Percentiles rank a stretch among this genome's conserved stretches.
Conservation (phyloP, 2,113 vertebrate species). For the Leucopternis melanops region DNA sequence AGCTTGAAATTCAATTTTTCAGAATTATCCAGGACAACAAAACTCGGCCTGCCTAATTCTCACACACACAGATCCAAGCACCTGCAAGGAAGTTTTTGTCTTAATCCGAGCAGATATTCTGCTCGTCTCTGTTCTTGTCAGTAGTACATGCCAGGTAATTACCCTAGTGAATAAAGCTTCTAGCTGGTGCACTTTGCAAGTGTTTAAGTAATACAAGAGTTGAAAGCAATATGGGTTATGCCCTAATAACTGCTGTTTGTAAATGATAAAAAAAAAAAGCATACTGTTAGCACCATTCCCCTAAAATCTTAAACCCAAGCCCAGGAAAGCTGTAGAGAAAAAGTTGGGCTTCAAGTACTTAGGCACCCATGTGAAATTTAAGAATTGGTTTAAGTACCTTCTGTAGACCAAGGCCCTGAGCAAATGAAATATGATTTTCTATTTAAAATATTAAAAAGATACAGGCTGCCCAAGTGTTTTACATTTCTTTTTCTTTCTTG, state of each 20-base stretch:
- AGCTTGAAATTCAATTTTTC: background rate
- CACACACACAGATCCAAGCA: background rate
- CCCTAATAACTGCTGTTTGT: background rate
- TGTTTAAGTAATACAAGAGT: background rate
- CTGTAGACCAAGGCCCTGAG: background rate
- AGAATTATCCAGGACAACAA: background rate
- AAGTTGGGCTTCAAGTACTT: background rate
- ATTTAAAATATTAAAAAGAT: conserved; percentile 57
- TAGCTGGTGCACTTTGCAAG: background rate
- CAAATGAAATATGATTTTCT: conserved; percentile 60
- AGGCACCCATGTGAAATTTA: conserved; percentile 1
- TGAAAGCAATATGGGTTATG: background rate
- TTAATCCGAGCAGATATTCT: background rate
- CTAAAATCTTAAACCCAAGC: background rate
- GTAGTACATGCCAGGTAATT: background rate
- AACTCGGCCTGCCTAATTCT: background rate
- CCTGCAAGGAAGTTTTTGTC: background rate
- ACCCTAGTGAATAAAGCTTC: background rate
- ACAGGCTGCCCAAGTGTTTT: conserved; percentile 37
- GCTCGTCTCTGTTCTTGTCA: background rate
- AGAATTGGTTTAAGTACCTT: conserved; percentile 20
- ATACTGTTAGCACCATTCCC: background rate
- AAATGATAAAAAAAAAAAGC: background rate
- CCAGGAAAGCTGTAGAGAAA: background rate
- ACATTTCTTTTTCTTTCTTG: conserved; percentile 50